Evolutionary conservation across 2,797 vertebrate genomes (phyloP).

Genomic region (Microchirus variegatus): DNA sequence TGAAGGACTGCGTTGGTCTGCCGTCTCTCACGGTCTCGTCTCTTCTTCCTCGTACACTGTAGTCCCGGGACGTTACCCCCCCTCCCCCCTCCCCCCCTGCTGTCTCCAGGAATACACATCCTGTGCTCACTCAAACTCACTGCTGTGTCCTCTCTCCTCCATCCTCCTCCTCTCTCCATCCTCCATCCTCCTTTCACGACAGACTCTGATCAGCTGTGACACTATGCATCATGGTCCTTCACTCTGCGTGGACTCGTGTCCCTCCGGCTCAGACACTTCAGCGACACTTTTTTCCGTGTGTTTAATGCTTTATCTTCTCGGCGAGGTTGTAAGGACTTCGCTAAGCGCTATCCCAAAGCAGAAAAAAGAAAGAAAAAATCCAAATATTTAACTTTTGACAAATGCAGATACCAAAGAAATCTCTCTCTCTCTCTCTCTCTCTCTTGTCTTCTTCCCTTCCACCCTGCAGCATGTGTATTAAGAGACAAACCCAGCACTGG

Average conservation of each 20-base stretch:
- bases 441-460: conserved; percentile 80
- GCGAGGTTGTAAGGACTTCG: conserved; percentile 89
- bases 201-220: conserved; percentile 92
- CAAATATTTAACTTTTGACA: conserved; percentile 99
- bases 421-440: conserved; percentile 74
- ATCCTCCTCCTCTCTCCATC: no score
- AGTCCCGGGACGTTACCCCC: conserved; percentile 49
- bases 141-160: no score
- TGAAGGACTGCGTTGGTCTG: conserved; percentile 47
- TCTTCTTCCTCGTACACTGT: conserved; percentile 57
- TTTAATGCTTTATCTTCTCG: conserved; percentile 88
- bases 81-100: no score
- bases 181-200: no score
- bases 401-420: conserved; percentile 99
- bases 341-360: conserved; percentile 99
- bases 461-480: conserved; percentile 98
- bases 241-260: conserved; percentile 88
- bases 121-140: conserved; percentile 40
- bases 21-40: conserved; percentile 45
- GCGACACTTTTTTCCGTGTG: conserved; percentile 86
- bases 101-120: conserved; percentile 67
- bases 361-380: conserved; percentile 92
- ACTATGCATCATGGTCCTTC: conserved; percentile 98
- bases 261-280: conserved; percentile 74
- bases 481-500: conserved; percentile 99